Base-by-base conservation (phyloP, 2,797 vertebrate genomes). In the Channa striata region DNA sequence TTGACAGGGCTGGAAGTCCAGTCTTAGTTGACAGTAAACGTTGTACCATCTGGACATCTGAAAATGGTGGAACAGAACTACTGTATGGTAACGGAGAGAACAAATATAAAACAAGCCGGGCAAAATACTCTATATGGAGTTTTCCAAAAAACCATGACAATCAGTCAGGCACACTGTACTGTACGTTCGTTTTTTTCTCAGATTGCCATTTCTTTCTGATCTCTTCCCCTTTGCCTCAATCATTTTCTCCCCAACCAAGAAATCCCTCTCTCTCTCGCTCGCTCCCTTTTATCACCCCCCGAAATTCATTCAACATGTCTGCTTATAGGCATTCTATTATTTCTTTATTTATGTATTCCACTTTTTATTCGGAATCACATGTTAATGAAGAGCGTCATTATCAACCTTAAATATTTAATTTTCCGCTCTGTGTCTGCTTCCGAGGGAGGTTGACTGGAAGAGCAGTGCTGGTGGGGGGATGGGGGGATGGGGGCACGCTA, bases 371-470 rank as follows among this genome's bases (percentile, higher is more conserved):
- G 17, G 90, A 92, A 92, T 92, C 90, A 91, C 89, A 87, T 90
- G 93, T 93, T 94, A 94, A 94, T 93, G 93, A 94, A 93, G 90
- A 89, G 85, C 72, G 81, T 93, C 93, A 94, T 94, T 93, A 94
- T 87, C 88, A 76, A 91, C 76, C 89, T 89, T 94, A 90, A 93
- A 94, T 94, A 93, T 94, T 94, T 93, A 89, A 94, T 94, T 93
- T 93, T 91, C 91, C 85, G 85, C 91, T 93, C 87, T 86, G 86
- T 80, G 86, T 93, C 93, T 88, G 90, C 92, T 93, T 91, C 90
- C 84, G 86, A 89, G 82, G 85, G 89, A 89, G 88, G 82, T 83
- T 80, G 86, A 72, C 77, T 87, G 81, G 71, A 86, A 83, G 83
- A 93, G 82, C 68, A 57, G 84, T 61, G 37, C 65, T 21, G 39